phyloP scores from a whole-genome alignment of 2,113 vertebrate species.

The Salvator merianae region DNA sequence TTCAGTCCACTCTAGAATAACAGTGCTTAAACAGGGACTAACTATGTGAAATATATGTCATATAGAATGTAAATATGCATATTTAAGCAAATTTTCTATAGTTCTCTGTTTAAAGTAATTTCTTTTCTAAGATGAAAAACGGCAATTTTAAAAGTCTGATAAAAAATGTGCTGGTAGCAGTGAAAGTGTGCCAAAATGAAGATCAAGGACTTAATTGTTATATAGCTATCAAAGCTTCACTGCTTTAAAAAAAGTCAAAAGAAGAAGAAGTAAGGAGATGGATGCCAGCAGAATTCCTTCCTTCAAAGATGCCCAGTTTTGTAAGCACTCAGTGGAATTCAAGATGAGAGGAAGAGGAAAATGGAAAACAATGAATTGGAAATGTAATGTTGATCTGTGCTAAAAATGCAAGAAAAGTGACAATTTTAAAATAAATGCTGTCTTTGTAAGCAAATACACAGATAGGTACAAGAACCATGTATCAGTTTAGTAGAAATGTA shows the following conservation, averaged over 20 bases:
- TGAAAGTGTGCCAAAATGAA: neutral
- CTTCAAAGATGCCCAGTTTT: neutral
- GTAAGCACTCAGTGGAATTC: neutral
- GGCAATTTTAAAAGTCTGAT: neutral
- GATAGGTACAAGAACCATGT: no score
- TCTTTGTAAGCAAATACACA: neutral
- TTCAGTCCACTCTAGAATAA: neutral
- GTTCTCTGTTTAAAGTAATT: neutral
- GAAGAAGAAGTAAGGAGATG: neutral
- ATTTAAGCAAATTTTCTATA: no score
- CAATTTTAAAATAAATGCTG: neutral
- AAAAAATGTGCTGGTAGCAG: neutral
- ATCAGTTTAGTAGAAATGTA: neutral
- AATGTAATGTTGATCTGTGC: neutral
- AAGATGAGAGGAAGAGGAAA: neutral
- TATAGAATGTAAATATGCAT: no score
- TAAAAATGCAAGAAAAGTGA: neutral
- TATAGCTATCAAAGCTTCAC: neutral
- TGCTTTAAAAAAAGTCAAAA: neutral
- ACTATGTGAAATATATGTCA: neutral
- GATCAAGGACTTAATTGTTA: neutral
- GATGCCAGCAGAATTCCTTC: neutral
- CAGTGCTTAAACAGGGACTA: neutral
- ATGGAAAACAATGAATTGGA: neutral
- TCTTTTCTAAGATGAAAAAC: neutral